Percentiles rank a stretch among this genome's conserved stretches.
Evolutionary conservation across 2,797 vertebrate species (phyloP).

Genomic region (Mustela erminea): DNA sequence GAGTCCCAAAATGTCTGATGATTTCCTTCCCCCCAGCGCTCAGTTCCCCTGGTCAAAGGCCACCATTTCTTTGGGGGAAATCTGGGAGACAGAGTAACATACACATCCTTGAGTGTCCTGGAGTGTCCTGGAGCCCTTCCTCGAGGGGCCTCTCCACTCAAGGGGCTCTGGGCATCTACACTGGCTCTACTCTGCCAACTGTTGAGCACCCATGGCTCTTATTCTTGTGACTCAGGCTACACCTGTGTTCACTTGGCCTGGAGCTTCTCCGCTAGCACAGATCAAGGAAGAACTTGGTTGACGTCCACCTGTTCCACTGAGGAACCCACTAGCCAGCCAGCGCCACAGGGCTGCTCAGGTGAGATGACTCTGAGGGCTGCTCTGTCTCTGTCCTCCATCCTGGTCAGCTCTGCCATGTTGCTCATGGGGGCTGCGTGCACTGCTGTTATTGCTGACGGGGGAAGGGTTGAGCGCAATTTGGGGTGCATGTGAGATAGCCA

Average conservation of each 20-base stretch:
- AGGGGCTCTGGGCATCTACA: not conserved
- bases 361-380: not conserved
- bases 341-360: not conserved
- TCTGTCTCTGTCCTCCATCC: not conserved
- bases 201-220: not conserved
- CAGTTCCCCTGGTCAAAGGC: not conserved
- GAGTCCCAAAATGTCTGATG: not conserved
- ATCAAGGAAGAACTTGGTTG: too few relatives aligned
- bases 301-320: too few relatives aligned
- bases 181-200: not conserved
- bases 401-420: not conserved
- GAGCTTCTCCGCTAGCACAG: not conserved
- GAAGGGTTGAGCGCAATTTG: not conserved
- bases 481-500: not conserved
- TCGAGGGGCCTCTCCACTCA: not conserved
- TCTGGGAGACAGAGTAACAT: not conserved
- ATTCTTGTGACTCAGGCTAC: not conserved
- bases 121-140: not conserved
- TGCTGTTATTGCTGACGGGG: fast-evolving
- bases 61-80: not conserved
- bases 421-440: fast-evolving
- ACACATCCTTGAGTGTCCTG: too few relatives aligned
- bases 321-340: too few relatives aligned
- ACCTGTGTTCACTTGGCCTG: not conserved
- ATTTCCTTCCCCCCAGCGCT: not conserved